phyloP scores from a whole-genome alignment of 2,888 invertebrate genomes.

The Drosophila hawaiiensis region DNA sequence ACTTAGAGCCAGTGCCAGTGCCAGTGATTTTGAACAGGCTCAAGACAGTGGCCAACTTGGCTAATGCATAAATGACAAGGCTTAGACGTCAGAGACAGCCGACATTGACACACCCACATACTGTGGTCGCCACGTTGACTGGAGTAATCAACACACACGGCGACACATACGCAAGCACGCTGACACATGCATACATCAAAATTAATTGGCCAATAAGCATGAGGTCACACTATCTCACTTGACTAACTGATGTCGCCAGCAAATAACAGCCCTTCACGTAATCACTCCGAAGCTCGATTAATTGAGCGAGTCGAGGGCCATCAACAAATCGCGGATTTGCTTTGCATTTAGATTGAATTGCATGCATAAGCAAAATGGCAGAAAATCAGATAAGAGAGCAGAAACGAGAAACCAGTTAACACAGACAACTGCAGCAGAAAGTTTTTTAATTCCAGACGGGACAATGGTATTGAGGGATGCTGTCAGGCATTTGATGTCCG shows the following conservation, averaged over 20 bases:
- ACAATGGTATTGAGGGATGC: background rate
- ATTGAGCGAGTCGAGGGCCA: conserved; percentile 42
- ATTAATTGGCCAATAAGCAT: conserved; percentile 53
- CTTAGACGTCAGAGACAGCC: background rate
- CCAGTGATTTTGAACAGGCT: background rate
- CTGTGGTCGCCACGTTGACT: conserved; percentile 4
- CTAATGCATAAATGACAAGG: conserved; percentile 27
- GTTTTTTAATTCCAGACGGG: conserved; percentile 25
- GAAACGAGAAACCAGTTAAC: conserved; percentile 45
- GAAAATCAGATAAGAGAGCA: background rate
- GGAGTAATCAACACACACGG: conserved; percentile 31
- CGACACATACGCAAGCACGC: conserved; percentile 1
- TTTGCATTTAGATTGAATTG: conserved; percentile 63
- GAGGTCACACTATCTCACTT: conserved; percentile 14
- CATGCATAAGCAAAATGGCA: conserved; percentile 22
- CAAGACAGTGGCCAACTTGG: background rate
- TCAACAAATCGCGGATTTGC: conserved; percentile 24
- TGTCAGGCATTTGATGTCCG: background rate
- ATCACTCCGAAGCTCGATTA: conserved; percentile 24
- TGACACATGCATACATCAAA: conserved; percentile 38
- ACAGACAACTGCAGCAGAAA: conserved; percentile 17
- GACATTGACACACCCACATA: conserved; percentile 5
- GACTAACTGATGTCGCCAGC: conserved; percentile 3
- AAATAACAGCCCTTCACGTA: conserved; percentile 1
- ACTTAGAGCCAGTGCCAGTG: background rate